These are phyloP conservation scores for Protomyctophum bolini DNA, from an alignment of 2,113 vertebrate genomes.

Conservation along the genomic window DNA sequence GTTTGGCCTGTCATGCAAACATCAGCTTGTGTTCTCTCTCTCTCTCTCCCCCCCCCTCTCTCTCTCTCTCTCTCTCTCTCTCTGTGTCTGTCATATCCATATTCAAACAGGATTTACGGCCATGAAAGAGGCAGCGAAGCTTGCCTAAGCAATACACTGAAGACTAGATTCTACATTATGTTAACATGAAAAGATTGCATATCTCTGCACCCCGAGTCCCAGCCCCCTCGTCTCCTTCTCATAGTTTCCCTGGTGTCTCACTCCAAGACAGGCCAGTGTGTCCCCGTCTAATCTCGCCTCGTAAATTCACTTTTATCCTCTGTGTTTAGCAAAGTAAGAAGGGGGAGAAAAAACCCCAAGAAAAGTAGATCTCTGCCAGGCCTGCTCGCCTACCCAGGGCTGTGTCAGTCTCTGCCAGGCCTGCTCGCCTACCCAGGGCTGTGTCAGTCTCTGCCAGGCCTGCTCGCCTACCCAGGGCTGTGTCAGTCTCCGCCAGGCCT, in stretches of 20 bases:
- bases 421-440: no score
- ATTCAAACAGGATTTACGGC: conserved; percentile 60
- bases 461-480: no score
- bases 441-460: no score
- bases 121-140: conserved; percentile 56
- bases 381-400: no score
- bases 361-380: no score
- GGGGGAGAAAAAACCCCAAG: no score
- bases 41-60: background rate
- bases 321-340: conserved; percentile 55
- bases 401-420: no score
- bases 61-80: conserved; percentile 31
- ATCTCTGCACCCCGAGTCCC: conserved; percentile 33
- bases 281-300: conserved; percentile 49
- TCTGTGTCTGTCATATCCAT: conserved; percentile 58
- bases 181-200: conserved; percentile 65
- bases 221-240: background rate
- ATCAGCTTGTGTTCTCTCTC: background rate
- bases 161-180: conserved; percentile 57
- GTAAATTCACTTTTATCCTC: conserved; percentile 42
- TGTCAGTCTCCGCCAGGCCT: no score
- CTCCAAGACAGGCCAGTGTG: conserved; percentile 33
- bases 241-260: conserved; percentile 33
- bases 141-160: conserved; percentile 53
- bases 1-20: conserved; percentile 48